phyloP scores from a whole-genome alignment of 2,797 vertebrate species.

The Sebastes steindachneri region DNA sequence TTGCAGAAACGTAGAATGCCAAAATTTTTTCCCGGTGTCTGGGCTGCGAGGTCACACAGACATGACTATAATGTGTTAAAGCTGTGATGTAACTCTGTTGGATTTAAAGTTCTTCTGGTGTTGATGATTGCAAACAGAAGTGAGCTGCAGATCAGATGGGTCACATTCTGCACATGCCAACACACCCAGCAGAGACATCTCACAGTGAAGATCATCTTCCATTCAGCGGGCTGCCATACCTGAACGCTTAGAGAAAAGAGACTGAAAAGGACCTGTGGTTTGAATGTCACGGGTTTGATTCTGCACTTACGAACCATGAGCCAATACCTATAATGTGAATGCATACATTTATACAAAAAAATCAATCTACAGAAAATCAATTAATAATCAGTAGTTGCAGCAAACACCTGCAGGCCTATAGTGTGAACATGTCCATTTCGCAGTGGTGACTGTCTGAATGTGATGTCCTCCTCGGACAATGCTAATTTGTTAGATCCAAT shows the following conservation, averaged over 20 bases:
- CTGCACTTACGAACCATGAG: neutral
- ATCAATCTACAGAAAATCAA: neutral
- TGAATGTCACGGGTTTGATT: constrained; percentile 28
- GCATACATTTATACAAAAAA: neutral
- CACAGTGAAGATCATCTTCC: constrained; percentile 67
- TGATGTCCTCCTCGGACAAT: neutral
- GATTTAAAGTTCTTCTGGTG: constrained; percentile 25
- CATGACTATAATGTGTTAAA: neutral
- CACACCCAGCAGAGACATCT: constrained; percentile 64
- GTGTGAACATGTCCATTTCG: no score
- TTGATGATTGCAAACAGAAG: constrained; percentile 18
- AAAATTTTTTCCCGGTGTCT: neutral
- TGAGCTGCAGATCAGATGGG: constrained; percentile 35
- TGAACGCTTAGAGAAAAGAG: constrained; percentile 30
- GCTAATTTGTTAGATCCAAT: neutral
- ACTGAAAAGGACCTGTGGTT: constrained; percentile 21
- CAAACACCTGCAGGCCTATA: neutral
- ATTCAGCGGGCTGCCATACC: constrained; percentile 6
- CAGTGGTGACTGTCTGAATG: no score
- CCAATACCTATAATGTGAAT: neutral
- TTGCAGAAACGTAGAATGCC: neutral
- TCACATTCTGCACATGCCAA: constrained; percentile 65
- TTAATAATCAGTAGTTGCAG: neutral
- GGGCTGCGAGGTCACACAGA: neutral
- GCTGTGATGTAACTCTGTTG: constrained; percentile 3